These are phyloP conservation scores for Bemisia tabaci DNA, from an alignment of 1,140 invertebrate genomes.

Conservation along the genomic window DNA sequence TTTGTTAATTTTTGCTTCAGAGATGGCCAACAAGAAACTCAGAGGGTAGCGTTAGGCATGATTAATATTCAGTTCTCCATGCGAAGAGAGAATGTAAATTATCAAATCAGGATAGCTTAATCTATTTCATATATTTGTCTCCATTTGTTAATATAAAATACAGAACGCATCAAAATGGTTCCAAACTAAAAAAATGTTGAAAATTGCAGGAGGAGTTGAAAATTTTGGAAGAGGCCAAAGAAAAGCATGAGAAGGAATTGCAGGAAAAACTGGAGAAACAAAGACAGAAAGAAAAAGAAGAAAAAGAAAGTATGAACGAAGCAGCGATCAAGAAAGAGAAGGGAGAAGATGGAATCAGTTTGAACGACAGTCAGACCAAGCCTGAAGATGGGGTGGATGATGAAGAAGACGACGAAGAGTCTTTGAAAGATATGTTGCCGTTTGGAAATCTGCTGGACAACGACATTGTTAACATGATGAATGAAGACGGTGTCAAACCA, in stretches of 20 bases:
- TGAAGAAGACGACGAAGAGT: constrained; percentile 44
- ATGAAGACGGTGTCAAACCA: constrained; percentile 39
- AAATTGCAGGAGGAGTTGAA: constrained; percentile 47
- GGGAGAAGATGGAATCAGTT: constrained; percentile 3
- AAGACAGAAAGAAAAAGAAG: constrained; percentile 21
- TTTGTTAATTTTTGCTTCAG: too few species aligned
- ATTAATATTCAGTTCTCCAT: too few species aligned
- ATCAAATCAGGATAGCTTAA: too few species aligned
- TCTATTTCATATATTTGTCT: too few species aligned
- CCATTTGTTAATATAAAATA: too few species aligned
- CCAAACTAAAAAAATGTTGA: too few species aligned
- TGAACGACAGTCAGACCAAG: constrained; percentile 21
- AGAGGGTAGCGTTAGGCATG: too few species aligned
- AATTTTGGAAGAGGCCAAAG: constrained; percentile 45
- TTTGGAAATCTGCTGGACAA: constrained; percentile 51
- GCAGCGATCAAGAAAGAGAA: constrained; percentile 3
- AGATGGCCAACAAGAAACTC: too few species aligned
- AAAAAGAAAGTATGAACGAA: constrained; percentile 18
- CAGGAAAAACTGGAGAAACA: constrained; percentile 19
- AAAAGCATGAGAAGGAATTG: constrained; percentile 33
- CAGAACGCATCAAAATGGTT: too few species aligned
- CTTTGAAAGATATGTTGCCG: constrained; percentile 51
- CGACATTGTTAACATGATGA: constrained; percentile 63
- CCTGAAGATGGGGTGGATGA: constrained; percentile 28
- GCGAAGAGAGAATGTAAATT: too few species aligned